Percentiles rank a stretch among this genome's conserved stretches.
phyloP scores from a whole-genome alignment of 2,888 invertebrate genomes.

The Leptopterna dolabrata region DNA sequence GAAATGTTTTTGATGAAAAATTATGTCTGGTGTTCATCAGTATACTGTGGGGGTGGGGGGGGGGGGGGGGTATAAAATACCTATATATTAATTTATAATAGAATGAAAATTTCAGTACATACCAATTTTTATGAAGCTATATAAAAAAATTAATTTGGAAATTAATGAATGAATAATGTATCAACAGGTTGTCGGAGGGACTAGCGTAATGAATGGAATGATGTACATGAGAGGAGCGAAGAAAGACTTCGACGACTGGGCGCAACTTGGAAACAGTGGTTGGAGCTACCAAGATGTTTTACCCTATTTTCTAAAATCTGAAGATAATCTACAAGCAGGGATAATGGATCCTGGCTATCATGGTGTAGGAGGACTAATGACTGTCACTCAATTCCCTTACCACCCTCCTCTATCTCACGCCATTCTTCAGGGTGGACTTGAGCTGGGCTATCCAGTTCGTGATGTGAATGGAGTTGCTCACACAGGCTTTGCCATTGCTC shows the following conservation, averaged over 20 bases:
- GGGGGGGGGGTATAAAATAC: too few species aligned
- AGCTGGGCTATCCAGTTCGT: constrained; percentile 74
- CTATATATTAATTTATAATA: too few species aligned
- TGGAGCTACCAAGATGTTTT: constrained; percentile 92
- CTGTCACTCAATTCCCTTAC: constrained; percentile 85
- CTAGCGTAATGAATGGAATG: constrained; percentile 95
- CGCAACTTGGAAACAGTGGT: constrained; percentile 83
- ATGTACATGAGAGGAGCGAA: constrained; percentile 92
- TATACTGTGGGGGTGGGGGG: too few species aligned
- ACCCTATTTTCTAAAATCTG: constrained; percentile 89
- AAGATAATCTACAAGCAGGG: constrained; percentile 80
- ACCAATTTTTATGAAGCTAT: too few species aligned
- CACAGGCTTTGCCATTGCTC: constrained; percentile 88
- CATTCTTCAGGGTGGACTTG: constrained; percentile 73
- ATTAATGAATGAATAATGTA: too few species aligned
- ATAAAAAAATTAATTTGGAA: too few species aligned
- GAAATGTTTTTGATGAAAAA: too few species aligned
- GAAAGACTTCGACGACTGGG: constrained; percentile 90
- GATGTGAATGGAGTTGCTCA: constrained; percentile 85
- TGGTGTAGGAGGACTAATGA: constrained; percentile 80
- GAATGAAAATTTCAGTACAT: too few species aligned
- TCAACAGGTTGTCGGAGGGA: constrained; percentile 84
- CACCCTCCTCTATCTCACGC: constrained; percentile 86
- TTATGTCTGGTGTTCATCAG: too few species aligned
- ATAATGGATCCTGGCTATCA: constrained; percentile 83